Evolutionary conservation across 2,888 invertebrate genomes (phyloP), one percentile per base, ranked within the genome.

Genomic region (Rhimphoctona megacephalus): DNA sequence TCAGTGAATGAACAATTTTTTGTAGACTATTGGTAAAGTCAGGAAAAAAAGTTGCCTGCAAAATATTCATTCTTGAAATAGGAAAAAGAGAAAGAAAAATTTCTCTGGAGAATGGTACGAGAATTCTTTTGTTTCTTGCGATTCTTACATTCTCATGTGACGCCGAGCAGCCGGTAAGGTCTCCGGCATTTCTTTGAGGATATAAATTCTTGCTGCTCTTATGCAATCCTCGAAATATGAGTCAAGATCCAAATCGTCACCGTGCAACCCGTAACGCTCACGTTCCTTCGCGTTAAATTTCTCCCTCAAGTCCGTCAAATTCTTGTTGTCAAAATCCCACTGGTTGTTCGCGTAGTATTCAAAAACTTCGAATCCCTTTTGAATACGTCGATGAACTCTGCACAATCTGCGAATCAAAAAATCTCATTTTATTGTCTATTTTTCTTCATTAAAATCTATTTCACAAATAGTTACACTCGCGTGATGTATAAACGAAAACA

Each of bases 271-370:
- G 91, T 97, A 98, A 49, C 95, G 96, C 6, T 94, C 90, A 67
- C 95, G 95, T 92, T 98, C 98, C 81, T 94, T 95, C 0, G 95
- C 95, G 91, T 97, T 98, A 89, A 98, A 94, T 7, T 94, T 93
- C 2, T 94, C 93, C 46, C 97, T 94, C 0, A 97, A 89, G 9
- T 94, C 92, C 11, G 96, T 94, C 0, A 96, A 95, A 87, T 96
- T 96, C 74, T 96, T 95, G 30, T 97, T 98, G 67, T 96, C 96
- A 93, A 98, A 98, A 92, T 97, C 97, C 98, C 99, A 99, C 87
- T 98, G 98, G 92, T 98, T 97, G 93, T 97, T 98, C 0, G 98
- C 98, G 94, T 99, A 99, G 93, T 98, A 98, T 92, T 98, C 98
- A 91, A 99, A 97, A 0, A 98, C 97, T 91, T 98, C 97, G 92